Evolutionary conservation across 2,888 invertebrate species (phyloP).

Genomic region (Metopia argyrocephala): DNA sequence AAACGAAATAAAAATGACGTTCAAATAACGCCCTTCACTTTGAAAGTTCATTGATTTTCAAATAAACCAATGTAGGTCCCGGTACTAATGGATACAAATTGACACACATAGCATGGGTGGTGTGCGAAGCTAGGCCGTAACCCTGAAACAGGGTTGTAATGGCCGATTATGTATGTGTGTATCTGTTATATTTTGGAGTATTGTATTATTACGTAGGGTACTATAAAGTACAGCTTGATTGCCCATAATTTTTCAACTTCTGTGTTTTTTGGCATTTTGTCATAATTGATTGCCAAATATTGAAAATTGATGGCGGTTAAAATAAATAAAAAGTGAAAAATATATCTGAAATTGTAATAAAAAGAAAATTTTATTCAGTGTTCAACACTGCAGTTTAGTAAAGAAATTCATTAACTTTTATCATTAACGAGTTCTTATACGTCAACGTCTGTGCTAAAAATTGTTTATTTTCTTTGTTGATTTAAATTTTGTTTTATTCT

Average conservation of each 20-base stretch:
- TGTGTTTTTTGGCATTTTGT: background rate
- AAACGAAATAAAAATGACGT: no score
- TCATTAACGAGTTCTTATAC: slow-evolving; percentile 1
- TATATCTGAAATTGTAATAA: no score
- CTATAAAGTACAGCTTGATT: background rate
- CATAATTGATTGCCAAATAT: background rate
- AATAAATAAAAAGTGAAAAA: background rate
- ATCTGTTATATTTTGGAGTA: no score
- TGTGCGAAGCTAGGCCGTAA: no score
- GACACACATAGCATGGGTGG: no score
- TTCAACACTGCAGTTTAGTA: slow-evolving; percentile 52
- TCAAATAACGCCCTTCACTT: no score
- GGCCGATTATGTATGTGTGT: no score
- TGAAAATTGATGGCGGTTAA: background rate
- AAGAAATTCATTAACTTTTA: slow-evolving; percentile 45
- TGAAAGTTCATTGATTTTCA: no score
- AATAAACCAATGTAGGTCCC: no score
- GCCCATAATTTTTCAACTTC: background rate
- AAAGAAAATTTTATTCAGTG: slow-evolving; percentile 46
- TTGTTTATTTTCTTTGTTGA: background rate
- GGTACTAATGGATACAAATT: no score
- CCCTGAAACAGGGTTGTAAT: no score
- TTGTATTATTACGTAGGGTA: no score
- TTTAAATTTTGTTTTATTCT: background rate
- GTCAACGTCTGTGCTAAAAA: background rate